These are phyloP conservation scores for Mystacides longicornis DNA, from an alignment of 2,888 invertebrate species.

Conservation along the genomic window DNA sequence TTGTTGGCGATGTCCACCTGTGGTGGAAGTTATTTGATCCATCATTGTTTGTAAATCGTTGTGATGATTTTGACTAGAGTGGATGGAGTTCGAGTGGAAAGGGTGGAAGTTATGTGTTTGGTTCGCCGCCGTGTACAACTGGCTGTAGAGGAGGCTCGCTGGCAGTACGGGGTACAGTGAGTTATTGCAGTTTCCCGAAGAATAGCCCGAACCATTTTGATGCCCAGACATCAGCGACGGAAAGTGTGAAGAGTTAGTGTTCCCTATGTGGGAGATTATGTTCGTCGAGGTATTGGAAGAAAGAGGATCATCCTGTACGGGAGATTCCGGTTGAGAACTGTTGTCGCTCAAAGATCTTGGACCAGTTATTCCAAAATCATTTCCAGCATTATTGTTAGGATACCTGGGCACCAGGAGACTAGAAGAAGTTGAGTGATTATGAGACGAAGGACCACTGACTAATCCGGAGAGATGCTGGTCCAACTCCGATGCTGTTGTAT, in stretches of 20 bases:
- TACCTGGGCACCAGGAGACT: slow-evolving; percentile 54
- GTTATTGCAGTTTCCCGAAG: slow-evolving; percentile 60
- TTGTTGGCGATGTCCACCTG: slow-evolving; percentile 46
- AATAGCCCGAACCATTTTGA: slow-evolving; percentile 51
- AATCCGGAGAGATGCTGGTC: slow-evolving; percentile 65
- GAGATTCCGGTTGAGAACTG: slow-evolving; percentile 76
- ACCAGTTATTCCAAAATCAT: slow-evolving; percentile 59
- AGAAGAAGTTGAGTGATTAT: slow-evolving; percentile 35
- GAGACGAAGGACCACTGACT: slow-evolving; percentile 51
- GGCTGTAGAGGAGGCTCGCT: slow-evolving; percentile 75
- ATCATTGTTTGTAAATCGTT: slow-evolving; percentile 68
- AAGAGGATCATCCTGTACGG: slow-evolving; percentile 70
- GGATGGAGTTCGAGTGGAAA: slow-evolving; percentile 57
- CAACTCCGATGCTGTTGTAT: slow-evolving; percentile 66
- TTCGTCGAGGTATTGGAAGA: slow-evolving; percentile 56
- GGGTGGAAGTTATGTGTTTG: slow-evolving; percentile 67
- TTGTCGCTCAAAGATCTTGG: slow-evolving; percentile 75
- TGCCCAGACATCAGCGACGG: slow-evolving; percentile 55
- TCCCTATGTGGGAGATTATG: slow-evolving; percentile 48
- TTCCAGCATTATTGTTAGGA: slow-evolving; percentile 51
- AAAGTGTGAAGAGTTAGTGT: slow-evolving; percentile 53
- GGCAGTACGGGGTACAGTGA: slow-evolving; percentile 73
- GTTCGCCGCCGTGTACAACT: slow-evolving; percentile 72
- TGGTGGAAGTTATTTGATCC: slow-evolving; percentile 66
- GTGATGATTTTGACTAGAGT: slow-evolving; percentile 56